Evolutionary conservation across 1,140 invertebrate species (phyloP).

Genomic region (Streblospio benedicti): DNA sequence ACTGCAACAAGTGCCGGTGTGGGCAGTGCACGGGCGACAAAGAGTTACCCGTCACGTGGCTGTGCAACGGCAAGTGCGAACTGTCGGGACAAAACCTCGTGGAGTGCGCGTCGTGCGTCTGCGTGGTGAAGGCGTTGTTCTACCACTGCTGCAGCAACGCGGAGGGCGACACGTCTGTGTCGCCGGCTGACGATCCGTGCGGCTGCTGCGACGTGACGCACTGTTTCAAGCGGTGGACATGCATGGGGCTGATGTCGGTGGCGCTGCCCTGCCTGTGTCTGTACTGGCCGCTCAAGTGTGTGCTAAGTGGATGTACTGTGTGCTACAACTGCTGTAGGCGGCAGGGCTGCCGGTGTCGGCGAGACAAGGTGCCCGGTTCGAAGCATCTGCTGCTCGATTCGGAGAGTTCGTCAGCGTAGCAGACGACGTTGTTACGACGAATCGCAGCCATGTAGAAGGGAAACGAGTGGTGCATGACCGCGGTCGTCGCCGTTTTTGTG

Average conservation of each 20-base stretch:
- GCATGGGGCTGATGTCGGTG: constrained; percentile 67
- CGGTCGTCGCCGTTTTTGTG: too few species aligned
- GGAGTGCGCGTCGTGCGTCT: constrained; percentile 82
- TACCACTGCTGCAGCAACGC: constrained; percentile 79
- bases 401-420: constrained; percentile 11
- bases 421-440: neutral
- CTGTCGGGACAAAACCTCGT: constrained; percentile 76
- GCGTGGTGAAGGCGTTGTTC: constrained; percentile 82
- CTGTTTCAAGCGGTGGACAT: constrained; percentile 68
- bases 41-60: constrained; percentile 72
- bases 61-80: constrained; percentile 72
- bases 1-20: constrained; percentile 77
- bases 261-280: constrained; percentile 76
- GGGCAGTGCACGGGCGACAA: constrained; percentile 74
- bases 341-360: constrained; percentile 58
- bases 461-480: neutral
- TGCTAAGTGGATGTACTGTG: constrained; percentile 65
- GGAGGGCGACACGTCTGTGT: constrained; percentile 51
- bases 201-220: constrained; percentile 59
- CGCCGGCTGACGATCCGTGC: constrained; percentile 73
- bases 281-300: constrained; percentile 81
- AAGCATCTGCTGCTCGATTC: constrained; percentile 20
- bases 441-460: neutral
- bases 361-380: constrained; percentile 13
- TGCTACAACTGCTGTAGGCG: constrained; percentile 69